A percentile compares a stretch with the other conserved stretches of the same genome.
phyloP scores from a whole-genome alignment of 1,140 invertebrate genomes.

The Thereuonema tuberculata region DNA sequence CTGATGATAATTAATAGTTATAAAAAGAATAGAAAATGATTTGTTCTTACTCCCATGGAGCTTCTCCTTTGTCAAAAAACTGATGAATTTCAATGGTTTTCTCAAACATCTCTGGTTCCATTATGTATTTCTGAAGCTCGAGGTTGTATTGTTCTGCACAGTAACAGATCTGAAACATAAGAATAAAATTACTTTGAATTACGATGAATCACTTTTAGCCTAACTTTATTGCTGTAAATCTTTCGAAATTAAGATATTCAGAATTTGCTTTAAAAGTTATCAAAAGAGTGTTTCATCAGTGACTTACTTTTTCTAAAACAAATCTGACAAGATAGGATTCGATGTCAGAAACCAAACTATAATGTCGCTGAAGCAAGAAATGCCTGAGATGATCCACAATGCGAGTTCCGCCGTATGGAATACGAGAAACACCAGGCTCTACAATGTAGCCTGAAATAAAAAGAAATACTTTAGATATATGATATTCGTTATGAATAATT shows the following conservation, averaged over 20 bases:
- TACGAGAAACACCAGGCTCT: constrained; percentile 35
- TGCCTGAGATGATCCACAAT: constrained; percentile 37
- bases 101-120: constrained; percentile 28
- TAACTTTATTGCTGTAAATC: no score
- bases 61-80: constrained; percentile 21
- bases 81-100: constrained; percentile 30
- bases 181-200: background rate
- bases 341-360: constrained; percentile 23
- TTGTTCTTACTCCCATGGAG: constrained; percentile 23
- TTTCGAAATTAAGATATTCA: no score
- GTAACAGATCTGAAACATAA: constrained; percentile 5
- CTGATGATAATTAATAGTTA: no score
- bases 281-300: no score
- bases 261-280: no score
- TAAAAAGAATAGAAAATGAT: no score
- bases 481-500: no score
- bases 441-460: constrained; percentile 34
- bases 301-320: constrained; percentile 19
- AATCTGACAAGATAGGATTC: constrained; percentile 22
- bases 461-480: constrained; percentile 1
- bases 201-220: no score
- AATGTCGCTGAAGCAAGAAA: constrained; percentile 26
- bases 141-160: constrained; percentile 8
- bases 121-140: constrained; percentile 25
- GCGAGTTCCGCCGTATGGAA: constrained; percentile 41